Conservation (phyloP, 2,113 vertebrate species). For the Menidia beryllina region DNA sequence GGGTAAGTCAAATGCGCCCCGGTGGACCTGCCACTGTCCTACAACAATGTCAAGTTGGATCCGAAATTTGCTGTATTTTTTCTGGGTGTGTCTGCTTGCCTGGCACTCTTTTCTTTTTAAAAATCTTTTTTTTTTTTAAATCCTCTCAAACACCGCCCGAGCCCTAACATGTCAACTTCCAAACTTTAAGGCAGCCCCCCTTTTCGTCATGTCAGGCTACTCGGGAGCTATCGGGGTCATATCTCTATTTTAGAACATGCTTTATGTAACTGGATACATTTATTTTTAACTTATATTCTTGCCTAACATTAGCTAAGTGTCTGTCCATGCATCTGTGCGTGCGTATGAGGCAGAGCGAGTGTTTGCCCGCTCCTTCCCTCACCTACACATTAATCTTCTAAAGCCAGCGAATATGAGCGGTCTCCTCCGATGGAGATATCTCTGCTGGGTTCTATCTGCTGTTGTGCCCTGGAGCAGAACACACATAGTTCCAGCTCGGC, state of each 20-base stretch:
- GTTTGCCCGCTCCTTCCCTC: constrained; percentile 19
- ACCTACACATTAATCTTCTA: neutral
- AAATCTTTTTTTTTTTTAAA: neutral
- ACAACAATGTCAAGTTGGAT: neutral
- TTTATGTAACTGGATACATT: constrained; percentile 83
- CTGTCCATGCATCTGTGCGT: constrained; percentile 72
- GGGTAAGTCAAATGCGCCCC: constrained; percentile 61
- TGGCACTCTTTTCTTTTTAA: neutral
- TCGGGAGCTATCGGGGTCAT: constrained; percentile 66
- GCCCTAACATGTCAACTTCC: constrained; percentile 33
- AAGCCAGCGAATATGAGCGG: neutral
- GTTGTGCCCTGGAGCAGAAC: constrained; percentile 28
- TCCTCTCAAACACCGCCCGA: constrained; percentile 2
- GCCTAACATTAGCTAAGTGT: constrained; percentile 81
- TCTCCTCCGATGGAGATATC: neutral
- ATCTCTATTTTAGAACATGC: constrained; percentile 80
- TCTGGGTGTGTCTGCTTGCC: neutral
- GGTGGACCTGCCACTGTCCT: neutral
- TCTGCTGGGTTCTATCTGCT: neutral
- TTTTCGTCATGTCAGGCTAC: constrained; percentile 60
- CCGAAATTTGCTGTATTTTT: neutral
- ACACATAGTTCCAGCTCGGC: constrained; percentile 9
- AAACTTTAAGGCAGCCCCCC: constrained; percentile 24
- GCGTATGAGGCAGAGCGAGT: constrained; percentile 22
- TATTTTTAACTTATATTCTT: constrained; percentile 85